Conservation (phyloP, 2,113 vertebrate species). For the Corynorhinus townsendii region DNA sequence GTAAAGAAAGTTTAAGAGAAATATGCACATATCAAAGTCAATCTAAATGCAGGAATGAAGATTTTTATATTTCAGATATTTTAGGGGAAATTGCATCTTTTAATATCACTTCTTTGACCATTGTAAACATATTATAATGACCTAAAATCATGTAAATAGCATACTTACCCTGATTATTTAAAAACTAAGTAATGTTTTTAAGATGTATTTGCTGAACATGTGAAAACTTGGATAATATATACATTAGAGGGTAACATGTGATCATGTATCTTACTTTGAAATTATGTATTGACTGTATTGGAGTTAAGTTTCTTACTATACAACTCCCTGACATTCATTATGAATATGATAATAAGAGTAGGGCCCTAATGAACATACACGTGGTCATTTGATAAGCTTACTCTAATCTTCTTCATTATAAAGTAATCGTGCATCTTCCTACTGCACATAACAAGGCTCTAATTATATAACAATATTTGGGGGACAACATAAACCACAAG, state of each 20-base stretch:
- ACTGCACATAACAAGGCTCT: neutral
- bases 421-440: neutral
- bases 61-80: neutral
- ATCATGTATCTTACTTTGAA: neutral
- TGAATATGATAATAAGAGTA: neutral
- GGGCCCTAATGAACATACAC: neutral
- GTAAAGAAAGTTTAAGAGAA: neutral
- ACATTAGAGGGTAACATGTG: neutral
- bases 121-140: neutral
- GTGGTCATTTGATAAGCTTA: neutral
- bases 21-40: neutral
- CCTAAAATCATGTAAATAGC: neutral
- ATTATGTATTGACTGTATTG: neutral
- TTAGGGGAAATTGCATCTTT: neutral
- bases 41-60: neutral
- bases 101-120: neutral
- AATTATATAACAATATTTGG: slow-evolving; percentile 38
- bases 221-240: neutral
- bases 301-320: neutral
- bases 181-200: neutral
- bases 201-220: neutral
- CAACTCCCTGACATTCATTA: neutral
- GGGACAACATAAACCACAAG: neutral
- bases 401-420: slow-evolving; percentile 29
- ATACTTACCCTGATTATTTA: neutral